Conservation (phyloP, 2,113 vertebrate species). For the Lutjanus erythropterus region DNA sequence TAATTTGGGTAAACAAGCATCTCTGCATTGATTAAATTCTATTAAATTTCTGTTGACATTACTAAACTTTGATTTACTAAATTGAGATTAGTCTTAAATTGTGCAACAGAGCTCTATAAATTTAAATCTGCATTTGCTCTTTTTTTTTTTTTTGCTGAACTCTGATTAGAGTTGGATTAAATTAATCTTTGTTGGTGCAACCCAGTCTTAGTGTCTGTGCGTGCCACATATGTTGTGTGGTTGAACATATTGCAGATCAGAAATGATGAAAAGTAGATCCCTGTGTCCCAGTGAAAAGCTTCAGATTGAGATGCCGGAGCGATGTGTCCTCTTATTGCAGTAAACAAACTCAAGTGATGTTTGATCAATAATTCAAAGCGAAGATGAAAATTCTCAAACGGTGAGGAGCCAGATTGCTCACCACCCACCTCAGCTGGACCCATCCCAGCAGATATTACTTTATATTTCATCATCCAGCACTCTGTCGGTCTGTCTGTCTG, state of each 20-base stretch:
- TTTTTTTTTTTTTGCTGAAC: too few relatives aligned
- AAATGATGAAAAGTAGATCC: not conserved
- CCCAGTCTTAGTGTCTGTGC: too few relatives aligned
- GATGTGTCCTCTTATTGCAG: constrained; percentile 32
- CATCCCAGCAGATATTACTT: constrained; percentile 67
- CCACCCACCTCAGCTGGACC: constrained; percentile 68
- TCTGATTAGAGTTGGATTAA: too few relatives aligned
- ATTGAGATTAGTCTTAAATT: too few relatives aligned
- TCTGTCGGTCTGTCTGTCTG: not conserved
- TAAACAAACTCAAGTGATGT: constrained; percentile 65
- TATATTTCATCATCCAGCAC: constrained; percentile 69
- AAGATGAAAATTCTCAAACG: constrained; percentile 53
- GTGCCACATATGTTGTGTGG: not conserved
- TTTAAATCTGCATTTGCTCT: too few relatives aligned
- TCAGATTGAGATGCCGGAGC: constrained; percentile 17
- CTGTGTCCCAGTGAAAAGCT: not conserved
- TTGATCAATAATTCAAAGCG: constrained; percentile 78
- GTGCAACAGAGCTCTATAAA: too few relatives aligned
- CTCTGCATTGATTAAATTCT: too few relatives aligned
- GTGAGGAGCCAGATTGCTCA: constrained; percentile 55
- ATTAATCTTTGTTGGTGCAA: too few relatives aligned
- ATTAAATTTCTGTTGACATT: too few relatives aligned
- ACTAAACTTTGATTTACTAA: too few relatives aligned
- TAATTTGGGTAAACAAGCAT: too few relatives aligned
- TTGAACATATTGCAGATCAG: constrained; percentile 35